A percentile compares a stretch with the other conserved stretches of the same genome.
Conservation (phyloP, 2,797 vertebrate genomes). For the Petrocephalus schoutedeni region DNA sequence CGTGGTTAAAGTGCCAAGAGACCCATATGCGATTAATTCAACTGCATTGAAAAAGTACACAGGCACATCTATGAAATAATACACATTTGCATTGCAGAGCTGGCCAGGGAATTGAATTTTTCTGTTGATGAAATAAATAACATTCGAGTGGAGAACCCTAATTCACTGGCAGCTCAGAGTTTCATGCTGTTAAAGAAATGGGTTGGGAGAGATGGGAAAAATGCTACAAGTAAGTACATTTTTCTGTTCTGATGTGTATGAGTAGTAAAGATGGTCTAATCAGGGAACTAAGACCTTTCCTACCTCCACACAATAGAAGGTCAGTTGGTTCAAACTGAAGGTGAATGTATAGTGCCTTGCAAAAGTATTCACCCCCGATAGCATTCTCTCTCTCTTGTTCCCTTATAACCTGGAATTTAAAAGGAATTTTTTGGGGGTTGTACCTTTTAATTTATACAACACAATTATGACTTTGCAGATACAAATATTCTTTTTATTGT, state of each 20-base stretch:
- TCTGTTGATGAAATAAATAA: conserved; percentile 98
- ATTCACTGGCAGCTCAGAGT: conserved; percentile 96
- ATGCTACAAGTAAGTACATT: conserved; percentile 90
- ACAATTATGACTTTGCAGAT: too few relatives aligned
- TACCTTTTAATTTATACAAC: too few relatives aligned
- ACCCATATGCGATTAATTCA: conserved; percentile 53
- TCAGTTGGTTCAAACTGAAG: neutral
- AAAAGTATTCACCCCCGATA: too few relatives aligned
- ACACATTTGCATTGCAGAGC: conserved; percentile 74
- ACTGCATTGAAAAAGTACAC: conserved; percentile 56
- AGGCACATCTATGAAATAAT: conserved; percentile 20
- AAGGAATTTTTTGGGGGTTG: too few relatives aligned
- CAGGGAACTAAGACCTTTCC: neutral
- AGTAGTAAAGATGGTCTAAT: neutral
- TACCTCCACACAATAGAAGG: neutral
- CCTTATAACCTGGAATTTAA: too few relatives aligned
- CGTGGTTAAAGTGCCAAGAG: conserved; percentile 44
- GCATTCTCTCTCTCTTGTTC: too few relatives aligned
- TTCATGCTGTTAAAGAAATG: conserved; percentile 99
- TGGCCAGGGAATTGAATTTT: conserved; percentile 98
- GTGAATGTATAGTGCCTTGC: neutral
- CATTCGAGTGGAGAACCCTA: conserved; percentile 96
- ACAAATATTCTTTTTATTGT: too few relatives aligned
- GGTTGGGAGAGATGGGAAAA: conserved; percentile 97
- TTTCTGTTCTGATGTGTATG: neutral